These are phyloP conservation scores for Pampusana beccarii DNA, from an alignment of 2,113 vertebrate genomes.

Conservation along the genomic window DNA sequence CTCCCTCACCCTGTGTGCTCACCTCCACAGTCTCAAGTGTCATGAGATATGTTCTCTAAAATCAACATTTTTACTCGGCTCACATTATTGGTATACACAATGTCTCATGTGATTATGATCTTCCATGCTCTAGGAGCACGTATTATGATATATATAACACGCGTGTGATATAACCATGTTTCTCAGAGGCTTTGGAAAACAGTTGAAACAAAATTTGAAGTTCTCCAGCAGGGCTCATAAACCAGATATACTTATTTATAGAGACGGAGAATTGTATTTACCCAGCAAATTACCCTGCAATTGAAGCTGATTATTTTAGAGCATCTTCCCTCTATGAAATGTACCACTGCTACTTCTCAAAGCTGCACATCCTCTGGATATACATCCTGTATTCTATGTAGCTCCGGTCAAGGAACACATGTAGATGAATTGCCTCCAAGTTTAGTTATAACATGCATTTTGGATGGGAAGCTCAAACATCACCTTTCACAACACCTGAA, in stretches of 20 bases:
- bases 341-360: not conserved
- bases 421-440: not conserved
- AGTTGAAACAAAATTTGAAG: not conserved
- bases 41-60: not conserved
- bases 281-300: not conserved
- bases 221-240: not conserved
- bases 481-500: not conserved
- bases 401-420: not conserved
- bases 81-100: not conserved
- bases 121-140: not conserved
- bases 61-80: not conserved
- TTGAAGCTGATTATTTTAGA: not conserved
- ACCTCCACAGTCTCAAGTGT: not conserved
- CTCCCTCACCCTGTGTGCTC: not conserved
- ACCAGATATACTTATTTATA: not conserved
- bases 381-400: accelerated
- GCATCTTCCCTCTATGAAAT: not conserved
- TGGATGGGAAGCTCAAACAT: not conserved
- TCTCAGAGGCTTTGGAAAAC: not conserved
- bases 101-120: too few relatives aligned
- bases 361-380: not conserved
- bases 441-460: not conserved
- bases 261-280: not conserved
- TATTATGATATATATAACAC: not conserved
- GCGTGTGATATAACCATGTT: not conserved